These are phyloP conservation scores for Allolobophora icterica DNA, from an alignment of 2,888 invertebrate genomes.

Conservation along the genomic window DNA sequence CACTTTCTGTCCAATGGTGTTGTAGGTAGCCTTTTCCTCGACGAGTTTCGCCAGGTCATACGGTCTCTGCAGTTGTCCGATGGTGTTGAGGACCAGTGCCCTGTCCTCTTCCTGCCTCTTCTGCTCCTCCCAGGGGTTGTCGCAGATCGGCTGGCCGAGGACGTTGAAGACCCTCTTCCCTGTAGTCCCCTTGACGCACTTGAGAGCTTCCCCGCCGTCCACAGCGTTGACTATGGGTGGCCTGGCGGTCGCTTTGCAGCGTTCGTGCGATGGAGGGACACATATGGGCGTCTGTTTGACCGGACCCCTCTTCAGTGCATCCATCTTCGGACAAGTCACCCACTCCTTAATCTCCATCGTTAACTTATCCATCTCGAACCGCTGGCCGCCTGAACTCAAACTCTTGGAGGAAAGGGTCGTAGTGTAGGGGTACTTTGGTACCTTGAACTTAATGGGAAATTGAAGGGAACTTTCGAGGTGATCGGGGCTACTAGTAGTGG, in stretches of 20 bases:
- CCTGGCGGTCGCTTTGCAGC: background rate
- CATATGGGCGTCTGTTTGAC: background rate
- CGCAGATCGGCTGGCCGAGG: conserved; percentile 24
- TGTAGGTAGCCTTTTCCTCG: background rate
- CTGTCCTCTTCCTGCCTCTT: background rate
- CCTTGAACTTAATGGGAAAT: background rate
- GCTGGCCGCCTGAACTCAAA: background rate
- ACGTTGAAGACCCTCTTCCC: background rate
- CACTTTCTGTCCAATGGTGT: conserved; percentile 14
- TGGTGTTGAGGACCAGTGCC: background rate
- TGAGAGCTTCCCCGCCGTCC: background rate
- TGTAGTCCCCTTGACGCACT: background rate
- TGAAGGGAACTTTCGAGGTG: background rate
- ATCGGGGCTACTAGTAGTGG: too few species aligned
- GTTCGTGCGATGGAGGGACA: background rate
- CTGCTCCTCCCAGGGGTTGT: background rate
- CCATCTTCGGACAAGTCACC: background rate
- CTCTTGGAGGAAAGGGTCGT: background rate
- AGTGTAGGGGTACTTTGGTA: background rate
- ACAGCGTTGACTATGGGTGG: background rate
- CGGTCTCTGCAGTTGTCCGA: background rate
- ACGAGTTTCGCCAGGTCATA: conserved; percentile 12
- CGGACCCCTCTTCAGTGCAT: background rate
- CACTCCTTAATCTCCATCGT: background rate
- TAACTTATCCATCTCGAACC: background rate